These are phyloP conservation scores for Mya arenaria DNA, from an alignment of 1,140 invertebrate genomes.

Conservation along the genomic window DNA sequence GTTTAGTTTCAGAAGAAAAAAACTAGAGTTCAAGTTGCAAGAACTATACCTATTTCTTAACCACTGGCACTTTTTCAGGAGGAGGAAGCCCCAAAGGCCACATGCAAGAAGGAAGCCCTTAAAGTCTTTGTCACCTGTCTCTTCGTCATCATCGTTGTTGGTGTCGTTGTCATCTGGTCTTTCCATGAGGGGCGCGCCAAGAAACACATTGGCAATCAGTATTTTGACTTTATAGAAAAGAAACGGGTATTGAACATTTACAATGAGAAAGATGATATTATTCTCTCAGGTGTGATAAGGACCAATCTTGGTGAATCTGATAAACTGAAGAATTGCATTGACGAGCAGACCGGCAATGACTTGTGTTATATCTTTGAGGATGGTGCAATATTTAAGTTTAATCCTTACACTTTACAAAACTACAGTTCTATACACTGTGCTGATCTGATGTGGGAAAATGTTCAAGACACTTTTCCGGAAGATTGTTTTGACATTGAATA, in stretches of 20 bases:
- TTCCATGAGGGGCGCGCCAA: constrained; percentile 47
- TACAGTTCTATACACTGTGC: constrained; percentile 35
- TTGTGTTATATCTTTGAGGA: constrained; percentile 48
- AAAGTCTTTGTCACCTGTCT: constrained; percentile 38
- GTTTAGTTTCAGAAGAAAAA: not conserved
- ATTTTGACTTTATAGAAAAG: constrained; percentile 52
- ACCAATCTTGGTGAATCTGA: constrained; percentile 7
- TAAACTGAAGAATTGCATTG: constrained; percentile 36
- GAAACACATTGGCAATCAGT: constrained; percentile 53
- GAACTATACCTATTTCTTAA: not conserved
- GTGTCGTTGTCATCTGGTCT: constrained; percentile 43
- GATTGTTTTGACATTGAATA: constrained; percentile 49
- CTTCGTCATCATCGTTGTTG: constrained; percentile 50
- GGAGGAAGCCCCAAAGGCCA: constrained; percentile 2
- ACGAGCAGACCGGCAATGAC: constrained; percentile 6
- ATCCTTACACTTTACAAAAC: not conserved
- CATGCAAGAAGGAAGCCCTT: constrained; percentile 39
- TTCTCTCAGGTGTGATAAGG: constrained; percentile 38
- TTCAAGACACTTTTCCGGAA: not conserved
- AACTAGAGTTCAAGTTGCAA: not conserved
- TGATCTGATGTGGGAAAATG: constrained; percentile 47
- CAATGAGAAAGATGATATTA: constrained; percentile 45
- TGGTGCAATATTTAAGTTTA: constrained; percentile 29
- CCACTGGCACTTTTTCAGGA: constrained; percentile 15
- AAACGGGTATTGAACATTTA: constrained; percentile 42